Evolutionary conservation across 1,140 invertebrate species (phyloP).

Genomic region (Zaprionus capensis): DNA sequence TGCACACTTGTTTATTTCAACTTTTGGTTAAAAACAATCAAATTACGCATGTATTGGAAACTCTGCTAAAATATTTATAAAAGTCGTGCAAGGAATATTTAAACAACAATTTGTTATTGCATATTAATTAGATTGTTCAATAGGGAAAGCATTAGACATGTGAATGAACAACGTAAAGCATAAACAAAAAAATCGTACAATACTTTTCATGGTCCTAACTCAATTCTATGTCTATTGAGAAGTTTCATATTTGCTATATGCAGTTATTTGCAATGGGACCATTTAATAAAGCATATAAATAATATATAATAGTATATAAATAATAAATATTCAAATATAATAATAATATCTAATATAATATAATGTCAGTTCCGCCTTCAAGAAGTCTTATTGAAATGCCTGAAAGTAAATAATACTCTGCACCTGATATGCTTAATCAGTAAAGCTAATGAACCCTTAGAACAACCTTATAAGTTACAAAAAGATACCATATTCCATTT

Average conservation of each 20-base stretch:
- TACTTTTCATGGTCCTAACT: neutral
- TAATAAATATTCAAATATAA: too few species aligned
- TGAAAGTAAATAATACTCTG: neutral
- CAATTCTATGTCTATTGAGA: neutral
- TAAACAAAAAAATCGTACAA: neutral
- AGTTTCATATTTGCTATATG: too few species aligned
- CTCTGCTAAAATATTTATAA: neutral
- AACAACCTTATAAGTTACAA: neutral
- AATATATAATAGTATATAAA: too few species aligned
- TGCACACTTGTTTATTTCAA: neutral
- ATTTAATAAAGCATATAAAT: too few species aligned
- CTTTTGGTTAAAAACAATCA: neutral
- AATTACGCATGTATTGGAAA: neutral
- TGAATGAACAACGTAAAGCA: neutral
- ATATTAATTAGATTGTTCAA: neutral
- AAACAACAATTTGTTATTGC: neutral
- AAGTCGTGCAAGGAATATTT: neutral
- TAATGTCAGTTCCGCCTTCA: neutral
- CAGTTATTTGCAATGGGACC: too few species aligned
- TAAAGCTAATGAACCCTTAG: slow-evolving; percentile 9
- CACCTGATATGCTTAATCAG: neutral
- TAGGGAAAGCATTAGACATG: neutral
- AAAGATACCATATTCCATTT: neutral
- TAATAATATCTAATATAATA: too few species aligned
- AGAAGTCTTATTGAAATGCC: neutral